Conservation (phyloP, 2,113 vertebrate species). For the Eidolon helvum region DNA sequence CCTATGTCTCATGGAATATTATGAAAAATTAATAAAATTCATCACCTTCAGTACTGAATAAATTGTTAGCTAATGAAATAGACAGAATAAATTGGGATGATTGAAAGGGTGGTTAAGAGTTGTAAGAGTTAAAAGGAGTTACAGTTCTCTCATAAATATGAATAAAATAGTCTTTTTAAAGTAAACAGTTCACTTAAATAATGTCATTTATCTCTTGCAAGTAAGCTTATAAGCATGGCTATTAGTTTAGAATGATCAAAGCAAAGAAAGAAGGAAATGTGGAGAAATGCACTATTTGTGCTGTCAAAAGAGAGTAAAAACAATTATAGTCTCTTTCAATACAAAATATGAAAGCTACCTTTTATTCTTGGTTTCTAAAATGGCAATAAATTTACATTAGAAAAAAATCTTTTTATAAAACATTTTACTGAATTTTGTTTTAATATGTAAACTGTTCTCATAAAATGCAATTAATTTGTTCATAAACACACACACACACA, state of each 20-base stretch:
- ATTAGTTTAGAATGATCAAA: neutral
- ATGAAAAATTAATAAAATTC: neutral
- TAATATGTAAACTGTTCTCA: neutral
- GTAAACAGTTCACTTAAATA: neutral
- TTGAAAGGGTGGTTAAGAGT: neutral
- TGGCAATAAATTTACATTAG: neutral
- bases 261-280: neutral
- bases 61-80: neutral
- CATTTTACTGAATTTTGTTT: neutral
- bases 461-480: neutral
- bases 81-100: neutral
- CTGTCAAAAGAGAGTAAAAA: neutral
- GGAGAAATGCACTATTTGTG: neutral
- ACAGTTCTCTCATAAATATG: neutral
- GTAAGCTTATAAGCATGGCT: neutral
- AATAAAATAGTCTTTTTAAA: neutral
- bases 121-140: neutral
- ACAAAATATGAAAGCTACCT: neutral
- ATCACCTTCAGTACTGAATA: neutral
- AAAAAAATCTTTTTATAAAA: neutral
- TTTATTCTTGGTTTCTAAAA: neutral
- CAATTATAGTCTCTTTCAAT: neutral
- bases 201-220: neutral
- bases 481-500: neutral
- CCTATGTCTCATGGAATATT: neutral